These are phyloP conservation scores for Agrochola lychnidis DNA, from an alignment of 2,888 invertebrate species.

Conservation along the genomic window DNA sequence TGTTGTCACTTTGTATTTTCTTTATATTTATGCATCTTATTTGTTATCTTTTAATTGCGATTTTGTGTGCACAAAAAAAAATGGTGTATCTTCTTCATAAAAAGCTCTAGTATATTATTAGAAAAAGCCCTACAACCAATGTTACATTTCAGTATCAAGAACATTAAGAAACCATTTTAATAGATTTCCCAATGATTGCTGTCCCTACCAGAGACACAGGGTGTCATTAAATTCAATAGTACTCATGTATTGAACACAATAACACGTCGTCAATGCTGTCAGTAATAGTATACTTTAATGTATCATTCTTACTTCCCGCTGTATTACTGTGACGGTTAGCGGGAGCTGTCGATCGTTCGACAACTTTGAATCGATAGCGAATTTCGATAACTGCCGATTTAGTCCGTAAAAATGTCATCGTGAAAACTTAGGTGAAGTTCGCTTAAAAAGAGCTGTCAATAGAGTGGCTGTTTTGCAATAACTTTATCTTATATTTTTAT, in stretches of 20 bases:
- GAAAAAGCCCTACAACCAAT: too few species aligned
- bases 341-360: constrained; percentile 48
- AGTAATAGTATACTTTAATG: constrained; percentile 70
- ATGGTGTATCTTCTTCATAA: background rate
- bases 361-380: constrained; percentile 7
- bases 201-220: constrained; percentile 1
- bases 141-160: constrained; percentile 1
- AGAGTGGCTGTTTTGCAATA: background rate
- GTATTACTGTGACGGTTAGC: constrained; percentile 61
- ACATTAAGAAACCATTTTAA: constrained; percentile 14
- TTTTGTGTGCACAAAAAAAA: too few species aligned
- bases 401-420: background rate
- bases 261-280: constrained; percentile 73
- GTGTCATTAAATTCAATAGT: constrained; percentile 44
- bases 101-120: background rate
- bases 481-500: background rate
- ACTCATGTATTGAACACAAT: constrained; percentile 59
- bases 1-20: too few species aligned
- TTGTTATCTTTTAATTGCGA: too few species aligned
- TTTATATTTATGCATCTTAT: too few species aligned
- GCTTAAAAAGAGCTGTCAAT: too few species aligned
- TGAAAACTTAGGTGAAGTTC: background rate
- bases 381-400: background rate
- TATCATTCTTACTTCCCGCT: constrained; percentile 73
- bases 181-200: constrained; percentile 28